A percentile compares a stretch with the other conserved stretches of the same genome.
phyloP scores from a whole-genome alignment of 92 coral and sea anemone species.

The Zoanthus sansibaricus region DNA sequence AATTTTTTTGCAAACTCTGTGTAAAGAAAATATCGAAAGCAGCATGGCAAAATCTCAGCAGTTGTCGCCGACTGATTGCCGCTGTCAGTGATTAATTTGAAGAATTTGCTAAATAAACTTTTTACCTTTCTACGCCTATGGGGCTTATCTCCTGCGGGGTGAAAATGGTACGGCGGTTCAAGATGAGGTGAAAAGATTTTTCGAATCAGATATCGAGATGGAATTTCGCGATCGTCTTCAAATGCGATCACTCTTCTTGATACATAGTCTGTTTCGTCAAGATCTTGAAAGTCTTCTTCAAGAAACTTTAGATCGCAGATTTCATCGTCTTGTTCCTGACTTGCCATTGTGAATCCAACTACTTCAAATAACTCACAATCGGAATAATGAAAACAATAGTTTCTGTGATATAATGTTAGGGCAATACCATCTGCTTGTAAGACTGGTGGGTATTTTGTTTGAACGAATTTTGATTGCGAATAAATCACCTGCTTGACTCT shows the following conservation, averaged over 20 bases:
- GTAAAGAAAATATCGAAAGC: background rate
- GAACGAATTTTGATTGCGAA: background rate
- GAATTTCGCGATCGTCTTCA: constrained; percentile 81
- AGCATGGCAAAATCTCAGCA: background rate
- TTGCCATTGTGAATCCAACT: constrained; percentile 59
- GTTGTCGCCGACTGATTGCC: background rate
- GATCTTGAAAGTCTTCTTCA: constrained; percentile 61
- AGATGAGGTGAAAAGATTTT: constrained; percentile 86
- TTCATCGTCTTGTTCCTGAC: constrained; percentile 51
- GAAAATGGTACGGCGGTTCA: constrained; percentile 79
- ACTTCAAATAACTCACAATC: background rate
- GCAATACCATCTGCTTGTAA: background rate
- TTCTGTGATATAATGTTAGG: background rate
- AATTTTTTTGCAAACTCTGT: background rate
- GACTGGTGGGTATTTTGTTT: background rate
- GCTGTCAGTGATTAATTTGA: background rate
- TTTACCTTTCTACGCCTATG: constrained; percentile 79
- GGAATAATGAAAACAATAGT: background rate
- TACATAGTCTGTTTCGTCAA: constrained; percentile 81
- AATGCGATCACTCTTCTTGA: constrained; percentile 69
- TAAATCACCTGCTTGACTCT: background rate
- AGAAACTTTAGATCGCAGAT: constrained; percentile 71
- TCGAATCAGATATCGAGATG: constrained; percentile 75
- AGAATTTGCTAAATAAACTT: background rate
- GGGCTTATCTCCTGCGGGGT: constrained; percentile 77